These are phyloP conservation scores for Branchellion lobata DNA, from an alignment of 2,888 invertebrate species.

Conservation along the genomic window DNA sequence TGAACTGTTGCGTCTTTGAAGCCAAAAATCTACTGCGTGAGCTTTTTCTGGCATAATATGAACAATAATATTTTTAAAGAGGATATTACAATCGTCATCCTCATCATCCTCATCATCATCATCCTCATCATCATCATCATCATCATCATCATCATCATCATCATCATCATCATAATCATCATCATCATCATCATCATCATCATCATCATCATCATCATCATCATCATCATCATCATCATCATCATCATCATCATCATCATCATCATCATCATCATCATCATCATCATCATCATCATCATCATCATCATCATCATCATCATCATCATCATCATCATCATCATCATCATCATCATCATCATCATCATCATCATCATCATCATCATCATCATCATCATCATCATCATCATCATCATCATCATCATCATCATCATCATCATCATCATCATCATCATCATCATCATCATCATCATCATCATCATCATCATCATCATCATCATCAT, in stretches of 20 bases:
- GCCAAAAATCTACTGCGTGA: too few species aligned
- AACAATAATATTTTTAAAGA: too few species aligned
- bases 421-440: constrained; percentile 20
- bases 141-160: background rate
- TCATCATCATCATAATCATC: background rate
- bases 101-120: too few species aligned
- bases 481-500: constrained; percentile 21
- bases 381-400: constrained; percentile 17
- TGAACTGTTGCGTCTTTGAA: too few species aligned
- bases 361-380: constrained; percentile 21
- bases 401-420: constrained; percentile 14
- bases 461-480: constrained; percentile 21
- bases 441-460: constrained; percentile 18
- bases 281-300: constrained; percentile 10
- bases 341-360: constrained; percentile 17
- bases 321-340: constrained; percentile 1
- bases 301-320: constrained; percentile 14
- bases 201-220: background rate
- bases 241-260: constrained; percentile 12
- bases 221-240: constrained; percentile 22
- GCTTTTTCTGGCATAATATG: too few species aligned
- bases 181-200: constrained; percentile 6
- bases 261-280: constrained; percentile 27
- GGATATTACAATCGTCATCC: too few species aligned
- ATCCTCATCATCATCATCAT: background rate